Conservation (phyloP, 2,888 invertebrate species). For the Tetanocera ferruginea region DNA sequence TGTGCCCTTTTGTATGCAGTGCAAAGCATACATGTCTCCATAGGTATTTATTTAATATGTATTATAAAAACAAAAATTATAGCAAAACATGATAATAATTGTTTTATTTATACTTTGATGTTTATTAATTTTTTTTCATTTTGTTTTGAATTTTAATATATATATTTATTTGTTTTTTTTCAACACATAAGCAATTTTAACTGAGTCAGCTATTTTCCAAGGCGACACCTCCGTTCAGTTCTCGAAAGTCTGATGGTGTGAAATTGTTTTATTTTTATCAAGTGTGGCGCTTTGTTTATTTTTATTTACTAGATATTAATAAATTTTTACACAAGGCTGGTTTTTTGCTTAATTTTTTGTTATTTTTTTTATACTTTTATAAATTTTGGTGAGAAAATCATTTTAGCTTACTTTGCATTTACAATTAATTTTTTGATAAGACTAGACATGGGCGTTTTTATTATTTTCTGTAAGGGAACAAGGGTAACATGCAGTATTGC, state of each 20-base stretch:
- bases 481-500: too few species aligned
- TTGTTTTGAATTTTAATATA: too few species aligned
- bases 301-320: not conserved
- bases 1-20: too few species aligned
- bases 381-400: not conserved
- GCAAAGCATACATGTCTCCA: too few species aligned
- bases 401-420: too few species aligned
- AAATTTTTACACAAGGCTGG: not conserved
- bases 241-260: conserved; percentile 35
- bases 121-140: too few species aligned
- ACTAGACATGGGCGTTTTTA: too few species aligned
- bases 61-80: not conserved
- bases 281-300: not conserved
- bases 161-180: not conserved
- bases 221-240: conserved; percentile 38
- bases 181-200: conserved; percentile 49
- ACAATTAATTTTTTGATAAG: too few species aligned
- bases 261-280: not conserved
- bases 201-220: conserved; percentile 55
- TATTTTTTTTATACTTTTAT: not conserved
- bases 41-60: too few species aligned
- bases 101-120: not conserved
- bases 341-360: not conserved
- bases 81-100: not conserved
- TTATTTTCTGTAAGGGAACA: too few species aligned